Percentiles rank a stretch among this genome's conserved stretches.
phyloP scores from a whole-genome alignment of 2,113 vertebrate genomes.

The Myrmecophaga tridactyla region DNA sequence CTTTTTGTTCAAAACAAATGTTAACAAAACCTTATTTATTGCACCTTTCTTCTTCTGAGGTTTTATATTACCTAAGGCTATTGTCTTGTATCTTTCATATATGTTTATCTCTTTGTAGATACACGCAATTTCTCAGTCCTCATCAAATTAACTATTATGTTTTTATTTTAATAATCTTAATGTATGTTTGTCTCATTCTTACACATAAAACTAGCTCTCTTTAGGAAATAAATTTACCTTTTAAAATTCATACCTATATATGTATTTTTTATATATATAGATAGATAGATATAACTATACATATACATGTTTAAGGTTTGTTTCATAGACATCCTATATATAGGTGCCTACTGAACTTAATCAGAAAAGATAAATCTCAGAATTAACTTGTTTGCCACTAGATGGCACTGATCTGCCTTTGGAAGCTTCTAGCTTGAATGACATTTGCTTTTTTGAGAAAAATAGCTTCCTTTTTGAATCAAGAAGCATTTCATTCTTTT shows the following conservation, averaged over 20 bases:
- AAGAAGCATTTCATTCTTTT: neutral
- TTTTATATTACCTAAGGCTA: neutral
- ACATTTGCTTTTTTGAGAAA: neutral
- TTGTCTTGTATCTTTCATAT: neutral
- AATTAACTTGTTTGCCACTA: slow-evolving; percentile 46
- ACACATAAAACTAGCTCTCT: neutral
- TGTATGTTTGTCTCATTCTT: neutral
- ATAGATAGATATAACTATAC: too few relatives aligned
- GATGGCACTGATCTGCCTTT: slow-evolving; percentile 70
- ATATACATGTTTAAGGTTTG: neutral
- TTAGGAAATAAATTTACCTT: neutral
- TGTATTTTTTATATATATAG: too few relatives aligned
- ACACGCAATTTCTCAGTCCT: neutral
- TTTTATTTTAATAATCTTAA: neutral
- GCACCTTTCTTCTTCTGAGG: neutral
- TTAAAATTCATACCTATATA: neutral
- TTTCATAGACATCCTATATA: neutral
- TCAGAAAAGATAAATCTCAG: neutral
- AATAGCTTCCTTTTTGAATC: slow-evolving; percentile 4
- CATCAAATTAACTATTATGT: neutral
- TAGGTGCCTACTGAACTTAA: neutral
- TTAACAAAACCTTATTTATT: too few relatives aligned
- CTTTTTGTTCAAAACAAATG: too few relatives aligned
- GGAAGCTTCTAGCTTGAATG: neutral
- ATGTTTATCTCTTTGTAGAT: neutral